Conservation (phyloP, 2,113 vertebrate species). For the Calyptomena viridis region DNA sequence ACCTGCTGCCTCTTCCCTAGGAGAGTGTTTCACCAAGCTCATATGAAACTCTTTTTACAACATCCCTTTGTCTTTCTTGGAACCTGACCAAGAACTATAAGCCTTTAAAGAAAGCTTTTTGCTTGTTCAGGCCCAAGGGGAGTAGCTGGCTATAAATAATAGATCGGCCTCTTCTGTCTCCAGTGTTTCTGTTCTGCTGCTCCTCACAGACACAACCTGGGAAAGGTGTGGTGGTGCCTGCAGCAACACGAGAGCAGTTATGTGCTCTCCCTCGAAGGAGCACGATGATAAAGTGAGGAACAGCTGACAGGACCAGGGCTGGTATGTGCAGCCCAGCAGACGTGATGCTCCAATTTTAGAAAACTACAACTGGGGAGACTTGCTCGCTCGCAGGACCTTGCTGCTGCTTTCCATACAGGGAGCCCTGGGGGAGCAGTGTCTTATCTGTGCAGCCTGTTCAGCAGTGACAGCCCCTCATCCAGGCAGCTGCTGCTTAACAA, state of each 20-base stretch:
- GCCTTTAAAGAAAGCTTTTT: constrained; percentile 60
- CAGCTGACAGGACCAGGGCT: constrained; percentile 51
- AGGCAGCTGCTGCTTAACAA: neutral
- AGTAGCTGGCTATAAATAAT: constrained; percentile 61
- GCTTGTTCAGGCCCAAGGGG: constrained; percentile 66
- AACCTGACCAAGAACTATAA: constrained; percentile 60
- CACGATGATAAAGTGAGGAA: constrained; percentile 51
- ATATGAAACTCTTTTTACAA: constrained; percentile 53
- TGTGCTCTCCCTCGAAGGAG: neutral
- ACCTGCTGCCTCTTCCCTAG: constrained; percentile 40
- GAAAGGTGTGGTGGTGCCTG: constrained; percentile 31
- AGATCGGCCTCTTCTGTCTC: constrained; percentile 27
- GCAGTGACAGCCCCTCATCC: neutral
- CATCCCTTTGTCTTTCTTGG: constrained; percentile 65
- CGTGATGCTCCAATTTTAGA: constrained; percentile 57
- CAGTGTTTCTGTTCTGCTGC: constrained; percentile 1
- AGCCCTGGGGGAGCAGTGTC: neutral
- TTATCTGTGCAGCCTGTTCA: neutral
- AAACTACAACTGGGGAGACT: constrained; percentile 46
- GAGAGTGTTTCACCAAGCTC: constrained; percentile 43
- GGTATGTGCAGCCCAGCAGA: constrained; percentile 28
- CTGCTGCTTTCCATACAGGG: constrained; percentile 29
- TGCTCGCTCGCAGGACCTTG: neutral
- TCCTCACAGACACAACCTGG: constrained; percentile 20
- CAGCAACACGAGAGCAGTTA: neutral